Evolutionary conservation across 1,140 invertebrate species (phyloP), one percentile per base, ranked within the genome.

Genomic region (Brachionus manjavacas): DNA sequence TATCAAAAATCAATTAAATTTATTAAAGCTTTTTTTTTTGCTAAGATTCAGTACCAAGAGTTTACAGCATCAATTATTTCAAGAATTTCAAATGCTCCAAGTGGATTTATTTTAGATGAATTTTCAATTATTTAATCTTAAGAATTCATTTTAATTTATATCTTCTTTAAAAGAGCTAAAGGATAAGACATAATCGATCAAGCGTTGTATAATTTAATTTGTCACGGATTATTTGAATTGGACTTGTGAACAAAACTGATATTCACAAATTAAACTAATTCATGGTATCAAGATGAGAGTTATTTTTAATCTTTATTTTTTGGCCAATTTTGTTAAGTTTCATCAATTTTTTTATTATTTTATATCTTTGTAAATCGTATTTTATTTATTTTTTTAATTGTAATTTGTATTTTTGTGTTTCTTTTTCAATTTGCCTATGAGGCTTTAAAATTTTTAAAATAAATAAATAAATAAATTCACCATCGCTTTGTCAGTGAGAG

Each of bases 1-100:
- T 60, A 60, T 60, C 20, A 60, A 60, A 60, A 60, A 60, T 60
- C 52, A 60, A 60, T 60, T 60, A 60, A 60, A 60, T 60, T 60
- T 60, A 60, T 60, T 60, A 60, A 60, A 60, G n/a, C n/a, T 20
- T 20, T 60, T 16, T 49, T 49, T 60, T 60, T 20, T 60, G 52
- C 52, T 23, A 60, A 60, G 52, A 60, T 60, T 60, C 52, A 23
- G 16, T 20, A 20, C 16, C 52, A 60, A 60, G 2, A 20, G 25
- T 20, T 20, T 60, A 60, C 16, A 60, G 16, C 52, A 20, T 23
- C 52, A 60, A 60, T 25, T 60, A 60, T 60, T 60, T 60, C 52
- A 60, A 20, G 52, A 60, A 8, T 60, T 23, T 60, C 16, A 60
- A 20, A 25, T 60, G 52, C 52, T 60, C 52, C 4, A 60, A 60